A percentile compares a stretch with the other conserved stretches of the same genome.
Evolutionary conservation across 1,140 invertebrate genomes (phyloP).

Genomic region (Eriosoma lanigerum): DNA sequence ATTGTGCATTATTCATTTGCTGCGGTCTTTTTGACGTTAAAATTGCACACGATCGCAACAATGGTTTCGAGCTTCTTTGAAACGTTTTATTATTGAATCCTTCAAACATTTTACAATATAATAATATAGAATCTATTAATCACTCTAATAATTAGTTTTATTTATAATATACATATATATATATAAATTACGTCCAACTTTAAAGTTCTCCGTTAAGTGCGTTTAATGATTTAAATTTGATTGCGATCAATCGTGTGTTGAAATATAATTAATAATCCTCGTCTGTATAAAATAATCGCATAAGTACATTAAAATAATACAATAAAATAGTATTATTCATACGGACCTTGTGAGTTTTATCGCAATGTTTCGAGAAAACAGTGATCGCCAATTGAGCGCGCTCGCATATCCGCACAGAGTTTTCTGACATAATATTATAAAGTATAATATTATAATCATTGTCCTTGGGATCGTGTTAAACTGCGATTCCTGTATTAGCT

Average conservation of each 20-base stretch:
- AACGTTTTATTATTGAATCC: background rate
- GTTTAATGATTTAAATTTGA: no score
- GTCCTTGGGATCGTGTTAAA: conserved; percentile 1
- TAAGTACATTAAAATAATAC: no score
- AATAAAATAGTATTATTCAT: background rate
- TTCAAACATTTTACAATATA: no score
- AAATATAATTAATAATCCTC: no score
- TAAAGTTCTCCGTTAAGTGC: no score
- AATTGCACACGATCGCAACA: background rate
- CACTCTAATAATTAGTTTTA: no score
- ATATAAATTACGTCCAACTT: no score
- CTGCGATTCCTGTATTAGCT: background rate
- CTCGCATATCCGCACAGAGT: no score
- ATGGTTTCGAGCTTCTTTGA: background rate
- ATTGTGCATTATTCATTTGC: background rate
- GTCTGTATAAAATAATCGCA: no score
- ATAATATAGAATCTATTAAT: no score
- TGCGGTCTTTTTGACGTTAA: background rate
- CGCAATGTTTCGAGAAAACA: background rate
- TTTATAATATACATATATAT: no score
- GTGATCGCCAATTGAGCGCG: background rate
- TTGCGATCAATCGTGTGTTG: no score
- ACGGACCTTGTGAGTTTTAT: background rate
- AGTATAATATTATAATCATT: background rate
- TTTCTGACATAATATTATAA: background rate